phyloP scores from a whole-genome alignment of 2,113 vertebrate species.

The Megaleporinus macrocephalus region DNA sequence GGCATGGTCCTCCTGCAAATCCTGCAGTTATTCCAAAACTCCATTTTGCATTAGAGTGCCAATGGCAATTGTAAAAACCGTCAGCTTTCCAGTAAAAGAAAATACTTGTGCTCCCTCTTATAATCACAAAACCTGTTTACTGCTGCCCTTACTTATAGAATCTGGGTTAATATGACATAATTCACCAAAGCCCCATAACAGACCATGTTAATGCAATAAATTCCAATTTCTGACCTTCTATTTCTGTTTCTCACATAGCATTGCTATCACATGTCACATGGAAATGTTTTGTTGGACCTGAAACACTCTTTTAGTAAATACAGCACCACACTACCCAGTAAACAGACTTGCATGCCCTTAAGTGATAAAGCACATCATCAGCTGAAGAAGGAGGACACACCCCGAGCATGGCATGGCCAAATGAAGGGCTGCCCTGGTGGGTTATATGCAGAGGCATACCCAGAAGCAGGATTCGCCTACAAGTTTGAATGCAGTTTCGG shows the following conservation, averaged over 20 bases:
- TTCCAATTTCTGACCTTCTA: too few species aligned
- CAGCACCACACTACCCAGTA: slow-evolving; percentile 57
- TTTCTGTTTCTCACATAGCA: slow-evolving; percentile 31
- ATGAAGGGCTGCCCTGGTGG: not conserved
- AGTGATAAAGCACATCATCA: slow-evolving; percentile 22
- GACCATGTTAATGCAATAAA: not conserved
- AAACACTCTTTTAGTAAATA: slow-evolving; percentile 17
- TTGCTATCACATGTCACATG: slow-evolving; percentile 9
- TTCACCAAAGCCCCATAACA: too few species aligned
- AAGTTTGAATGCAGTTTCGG: not conserved
- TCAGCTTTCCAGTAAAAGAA: not conserved
- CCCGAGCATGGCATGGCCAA: not conserved
- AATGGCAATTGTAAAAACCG: too few species aligned
- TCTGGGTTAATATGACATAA: not conserved
- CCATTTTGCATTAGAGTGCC: too few species aligned
- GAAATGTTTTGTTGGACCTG: not conserved
- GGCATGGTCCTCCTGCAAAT: too few species aligned
- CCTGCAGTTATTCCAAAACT: too few species aligned
- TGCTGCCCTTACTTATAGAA: too few species aligned
- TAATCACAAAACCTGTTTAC: not conserved
- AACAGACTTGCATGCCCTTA: slow-evolving; percentile 32
- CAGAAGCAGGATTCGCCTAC: not conserved
- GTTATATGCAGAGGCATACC: not conserved
- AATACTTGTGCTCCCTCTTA: not conserved
- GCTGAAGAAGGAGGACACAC: not conserved